Conservation (phyloP, 2,797 vertebrate species). For the Cuculus canorus region DNA sequence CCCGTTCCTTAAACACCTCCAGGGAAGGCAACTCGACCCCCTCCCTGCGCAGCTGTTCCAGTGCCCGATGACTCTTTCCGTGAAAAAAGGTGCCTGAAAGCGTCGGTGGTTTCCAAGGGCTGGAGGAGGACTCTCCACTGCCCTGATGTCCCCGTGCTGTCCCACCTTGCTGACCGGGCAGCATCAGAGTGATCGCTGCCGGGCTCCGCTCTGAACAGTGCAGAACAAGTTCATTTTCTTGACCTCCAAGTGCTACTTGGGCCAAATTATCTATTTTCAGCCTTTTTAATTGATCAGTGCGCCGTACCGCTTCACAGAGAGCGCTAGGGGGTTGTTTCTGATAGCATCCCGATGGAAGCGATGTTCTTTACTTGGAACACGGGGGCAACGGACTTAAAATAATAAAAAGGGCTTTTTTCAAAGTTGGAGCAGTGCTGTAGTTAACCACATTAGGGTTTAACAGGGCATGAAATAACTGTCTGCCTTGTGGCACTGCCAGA, state of each 20-base stretch:
- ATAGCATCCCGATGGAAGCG: conserved; percentile 20
- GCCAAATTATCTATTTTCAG: not conserved
- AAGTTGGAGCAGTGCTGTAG: conserved; percentile 87
- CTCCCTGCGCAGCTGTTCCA: too few relatives aligned
- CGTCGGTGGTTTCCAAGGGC: not conserved
- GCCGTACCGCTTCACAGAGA: fast-evolving
- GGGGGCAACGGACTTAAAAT: conserved; percentile 57
- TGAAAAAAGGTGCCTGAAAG: not conserved
- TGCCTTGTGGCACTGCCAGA: conserved; percentile 87
- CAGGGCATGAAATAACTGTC: conserved; percentile 96
- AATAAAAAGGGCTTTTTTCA: conserved; percentile 69
- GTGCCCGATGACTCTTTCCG: too few relatives aligned
- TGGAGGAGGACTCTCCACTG: not conserved
- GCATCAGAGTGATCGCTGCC: not conserved
- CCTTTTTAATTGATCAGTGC: not conserved
- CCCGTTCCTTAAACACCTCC: too few relatives aligned
- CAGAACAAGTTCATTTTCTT: not conserved
- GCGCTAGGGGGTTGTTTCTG: not conserved
- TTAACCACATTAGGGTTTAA: conserved; percentile 92
- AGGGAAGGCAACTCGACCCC: too few relatives aligned
- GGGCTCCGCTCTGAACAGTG: not conserved
- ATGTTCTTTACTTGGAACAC: conserved; percentile 49
- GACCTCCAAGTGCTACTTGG: not conserved
- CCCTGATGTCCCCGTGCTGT: too few relatives aligned
- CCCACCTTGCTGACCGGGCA: fast-evolving